Evolutionary conservation across 2,113 vertebrate species (phyloP).

Genomic region (Acrocephalus arundinaceus): DNA sequence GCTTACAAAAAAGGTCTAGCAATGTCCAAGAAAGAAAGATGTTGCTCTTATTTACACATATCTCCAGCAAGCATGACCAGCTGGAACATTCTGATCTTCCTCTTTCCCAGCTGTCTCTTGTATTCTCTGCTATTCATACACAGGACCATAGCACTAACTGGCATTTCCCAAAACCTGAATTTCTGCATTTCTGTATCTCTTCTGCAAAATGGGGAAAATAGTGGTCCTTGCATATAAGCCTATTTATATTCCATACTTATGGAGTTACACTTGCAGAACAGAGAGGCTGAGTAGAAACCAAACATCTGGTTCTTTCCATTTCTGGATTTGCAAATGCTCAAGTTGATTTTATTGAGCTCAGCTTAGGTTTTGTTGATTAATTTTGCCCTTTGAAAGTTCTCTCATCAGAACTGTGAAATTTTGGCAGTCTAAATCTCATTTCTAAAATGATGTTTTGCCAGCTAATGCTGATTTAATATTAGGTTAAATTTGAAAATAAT

Average conservation of each 20-base stretch:
- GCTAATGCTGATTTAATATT: neutral
- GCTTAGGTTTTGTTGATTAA: neutral
- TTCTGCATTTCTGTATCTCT: neutral
- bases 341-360: neutral
- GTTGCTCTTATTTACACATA: neutral
- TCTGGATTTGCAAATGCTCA: neutral
- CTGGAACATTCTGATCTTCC: neutral
- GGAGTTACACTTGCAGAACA: neutral
- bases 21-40: neutral
- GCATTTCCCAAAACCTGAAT: neutral
- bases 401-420: neutral
- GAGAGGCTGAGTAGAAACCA: neutral
- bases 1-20: neutral
- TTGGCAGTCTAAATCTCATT: neutral
- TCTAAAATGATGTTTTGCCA: neutral
- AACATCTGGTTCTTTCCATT: neutral
- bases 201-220: neutral
- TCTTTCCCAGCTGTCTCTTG: neutral
- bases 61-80: neutral
- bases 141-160: neutral
- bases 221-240: neutral
- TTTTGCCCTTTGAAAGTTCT: neutral
- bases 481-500: neutral
- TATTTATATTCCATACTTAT: neutral
- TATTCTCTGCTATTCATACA: neutral